Conservation (phyloP, 92 coral and sea anemone genomes). For the Muricea muricata region DNA sequence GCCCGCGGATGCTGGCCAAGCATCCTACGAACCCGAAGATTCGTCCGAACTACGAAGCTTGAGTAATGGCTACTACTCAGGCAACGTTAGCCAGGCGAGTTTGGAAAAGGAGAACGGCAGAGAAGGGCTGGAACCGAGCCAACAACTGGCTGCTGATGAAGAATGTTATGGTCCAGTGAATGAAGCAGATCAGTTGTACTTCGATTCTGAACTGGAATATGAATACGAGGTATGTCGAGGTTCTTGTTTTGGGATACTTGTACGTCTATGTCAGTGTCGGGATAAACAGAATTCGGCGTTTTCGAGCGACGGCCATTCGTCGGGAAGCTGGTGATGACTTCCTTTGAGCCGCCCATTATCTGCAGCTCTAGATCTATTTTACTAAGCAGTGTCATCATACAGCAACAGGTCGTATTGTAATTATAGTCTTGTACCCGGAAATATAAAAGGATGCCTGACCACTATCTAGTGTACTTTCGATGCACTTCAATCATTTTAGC, state of each 20-base stretch:
- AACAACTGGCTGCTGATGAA: background rate
- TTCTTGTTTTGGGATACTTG: background rate
- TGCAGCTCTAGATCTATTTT: no score
- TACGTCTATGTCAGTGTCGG: no score
- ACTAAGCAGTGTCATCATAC: no score
- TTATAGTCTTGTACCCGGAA: no score
- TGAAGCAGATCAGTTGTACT: slow-evolving; percentile 89
- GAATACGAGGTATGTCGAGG: slow-evolving; percentile 87
- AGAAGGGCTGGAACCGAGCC: background rate
- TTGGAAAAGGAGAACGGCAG: slow-evolving; percentile 39
- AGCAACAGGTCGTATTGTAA: no score
- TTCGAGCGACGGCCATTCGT: no score
- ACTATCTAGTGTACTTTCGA: no score
- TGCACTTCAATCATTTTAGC: background rate
- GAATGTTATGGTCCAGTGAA: background rate
- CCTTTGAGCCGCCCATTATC: no score
- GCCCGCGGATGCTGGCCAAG: background rate
- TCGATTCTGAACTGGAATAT: slow-evolving; percentile 95
- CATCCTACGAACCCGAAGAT: slow-evolving; percentile 31
- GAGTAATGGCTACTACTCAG: slow-evolving; percentile 43
- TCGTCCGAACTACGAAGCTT: slow-evolving; percentile 12
- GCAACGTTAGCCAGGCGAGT: slow-evolving; percentile 43
- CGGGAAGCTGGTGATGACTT: no score
- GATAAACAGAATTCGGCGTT: no score
- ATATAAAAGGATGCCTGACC: no score